Percentiles rank a stretch among this genome's conserved stretches.
These are phyloP conservation scores for Mesembrinibis cayennensis DNA, from an alignment of 2,113 vertebrate genomes.

Conservation along the genomic window DNA sequence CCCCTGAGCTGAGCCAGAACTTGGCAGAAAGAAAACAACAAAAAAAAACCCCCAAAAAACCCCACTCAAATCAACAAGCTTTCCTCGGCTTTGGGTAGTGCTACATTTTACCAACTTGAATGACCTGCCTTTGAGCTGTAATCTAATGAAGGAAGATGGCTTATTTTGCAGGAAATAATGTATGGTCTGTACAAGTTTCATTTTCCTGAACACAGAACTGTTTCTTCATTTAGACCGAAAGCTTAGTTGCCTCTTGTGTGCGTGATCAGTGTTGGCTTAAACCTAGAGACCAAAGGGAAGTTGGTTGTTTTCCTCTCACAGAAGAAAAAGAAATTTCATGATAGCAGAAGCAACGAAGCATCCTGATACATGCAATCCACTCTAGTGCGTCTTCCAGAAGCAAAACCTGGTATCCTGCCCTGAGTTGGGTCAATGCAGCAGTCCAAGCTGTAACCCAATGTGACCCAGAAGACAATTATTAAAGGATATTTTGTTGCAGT, in stretches of 20 bases:
- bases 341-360: background rate
- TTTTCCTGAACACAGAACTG: background rate
- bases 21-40: background rate
- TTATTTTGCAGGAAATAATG: background rate
- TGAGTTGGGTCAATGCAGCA: fast-evolving
- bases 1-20: background rate
- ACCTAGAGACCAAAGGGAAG: background rate
- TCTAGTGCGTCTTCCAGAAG: background rate
- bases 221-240: background rate
- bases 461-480: background rate
- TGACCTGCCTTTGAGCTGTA: background rate
- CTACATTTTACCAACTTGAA: no score
- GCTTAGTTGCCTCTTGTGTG: background rate
- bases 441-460: background rate
- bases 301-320: background rate
- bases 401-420: background rate
- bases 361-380: background rate
- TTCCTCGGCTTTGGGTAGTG: background rate
- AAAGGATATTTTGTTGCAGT: background rate
- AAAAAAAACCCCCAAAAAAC: no score
- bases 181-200: background rate
- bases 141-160: fast-evolving
- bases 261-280: background rate
- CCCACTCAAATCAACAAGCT: background rate
- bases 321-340: background rate